These are phyloP conservation scores for Amiota mariae DNA, from an alignment of 2,888 invertebrate species.

Conservation along the genomic window DNA sequence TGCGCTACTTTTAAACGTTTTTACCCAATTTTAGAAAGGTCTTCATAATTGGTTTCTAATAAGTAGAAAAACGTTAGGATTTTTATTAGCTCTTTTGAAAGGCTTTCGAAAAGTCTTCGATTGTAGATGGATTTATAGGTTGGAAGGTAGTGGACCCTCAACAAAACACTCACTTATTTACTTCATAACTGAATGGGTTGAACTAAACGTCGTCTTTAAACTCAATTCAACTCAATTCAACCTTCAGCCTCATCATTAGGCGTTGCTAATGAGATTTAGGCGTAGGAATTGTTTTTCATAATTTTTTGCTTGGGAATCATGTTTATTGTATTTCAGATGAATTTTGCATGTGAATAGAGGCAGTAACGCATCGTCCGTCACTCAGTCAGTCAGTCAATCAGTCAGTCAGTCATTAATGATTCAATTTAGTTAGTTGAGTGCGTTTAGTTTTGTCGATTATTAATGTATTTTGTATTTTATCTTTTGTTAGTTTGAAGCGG, in stretches of 20 bases:
- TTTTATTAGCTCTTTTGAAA: conserved; percentile 7
- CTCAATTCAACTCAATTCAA: too few relatives aligned
- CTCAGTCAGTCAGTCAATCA: too few relatives aligned
- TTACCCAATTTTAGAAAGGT: conserved; percentile 16
- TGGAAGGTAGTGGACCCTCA: too few relatives aligned
- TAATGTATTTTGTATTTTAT: background rate
- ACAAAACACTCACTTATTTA: too few relatives aligned
- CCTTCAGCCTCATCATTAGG: background rate
- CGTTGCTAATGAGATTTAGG: conserved; percentile 24
- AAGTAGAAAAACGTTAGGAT: background rate
- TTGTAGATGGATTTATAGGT: too few relatives aligned
- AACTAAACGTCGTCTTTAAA: too few relatives aligned
- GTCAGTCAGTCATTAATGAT: conserved; percentile 51
- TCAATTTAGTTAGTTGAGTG: conserved; percentile 42
- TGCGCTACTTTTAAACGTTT: conserved; percentile 24
- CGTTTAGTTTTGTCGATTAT: background rate
- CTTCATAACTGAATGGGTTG: too few relatives aligned
- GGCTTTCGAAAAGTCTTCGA: conserved; percentile 6
- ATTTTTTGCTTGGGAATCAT: conserved; percentile 1
- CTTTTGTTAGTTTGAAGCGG: background rate
- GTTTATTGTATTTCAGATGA: conserved; percentile 16
- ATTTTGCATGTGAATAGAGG: conserved; percentile 49
- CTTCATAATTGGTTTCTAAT: conserved; percentile 22
- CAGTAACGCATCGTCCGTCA: conserved; percentile 31
- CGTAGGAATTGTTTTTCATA: conserved; percentile 7